phyloP scores from a whole-genome alignment of 1,140 invertebrate species.

The Oedothorax gibbosus region DNA sequence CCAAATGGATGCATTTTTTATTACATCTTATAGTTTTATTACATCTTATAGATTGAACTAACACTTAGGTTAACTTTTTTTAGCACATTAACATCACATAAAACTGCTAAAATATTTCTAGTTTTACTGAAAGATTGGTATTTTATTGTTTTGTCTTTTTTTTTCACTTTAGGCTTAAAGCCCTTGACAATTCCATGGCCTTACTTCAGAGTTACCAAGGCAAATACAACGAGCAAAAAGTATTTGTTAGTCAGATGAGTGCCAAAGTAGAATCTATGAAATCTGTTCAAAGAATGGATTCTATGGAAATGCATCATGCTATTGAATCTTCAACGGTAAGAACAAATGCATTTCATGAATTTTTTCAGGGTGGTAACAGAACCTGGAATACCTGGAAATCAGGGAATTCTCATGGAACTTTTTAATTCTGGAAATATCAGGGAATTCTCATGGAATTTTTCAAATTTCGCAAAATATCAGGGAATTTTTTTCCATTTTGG shows the following conservation, averaged over 20 bases:
- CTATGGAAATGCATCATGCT: constrained; percentile 38
- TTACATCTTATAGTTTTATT: too few relatives aligned
- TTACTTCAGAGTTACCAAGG: constrained; percentile 51
- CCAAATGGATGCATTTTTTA: too few relatives aligned
- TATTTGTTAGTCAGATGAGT: constrained; percentile 57
- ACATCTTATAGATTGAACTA: too few relatives aligned
- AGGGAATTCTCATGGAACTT: too few relatives aligned
- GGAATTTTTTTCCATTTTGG: too few relatives aligned
- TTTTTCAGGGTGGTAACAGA: too few relatives aligned
- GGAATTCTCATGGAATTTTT: too few relatives aligned
- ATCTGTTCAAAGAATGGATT: constrained; percentile 46
- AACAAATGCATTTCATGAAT: background rate
- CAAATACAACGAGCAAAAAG: constrained; percentile 54
- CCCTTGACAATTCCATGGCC: constrained; percentile 46
- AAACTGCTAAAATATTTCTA: background rate
- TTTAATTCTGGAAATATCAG: too few relatives aligned
- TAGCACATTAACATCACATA: background rate
- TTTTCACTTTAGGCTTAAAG: constrained; percentile 35
- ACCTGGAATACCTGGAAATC: too few relatives aligned
- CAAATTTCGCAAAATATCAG: too few relatives aligned
- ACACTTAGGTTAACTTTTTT: too few relatives aligned
- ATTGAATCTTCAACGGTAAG: constrained; percentile 51
- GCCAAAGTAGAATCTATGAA: constrained; percentile 53
- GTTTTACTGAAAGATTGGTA: background rate
- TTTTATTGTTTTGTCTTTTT: background rate